Evolutionary conservation across 2,888 invertebrate species (phyloP).

Genomic region (Tuberolachnus salignus): DNA sequence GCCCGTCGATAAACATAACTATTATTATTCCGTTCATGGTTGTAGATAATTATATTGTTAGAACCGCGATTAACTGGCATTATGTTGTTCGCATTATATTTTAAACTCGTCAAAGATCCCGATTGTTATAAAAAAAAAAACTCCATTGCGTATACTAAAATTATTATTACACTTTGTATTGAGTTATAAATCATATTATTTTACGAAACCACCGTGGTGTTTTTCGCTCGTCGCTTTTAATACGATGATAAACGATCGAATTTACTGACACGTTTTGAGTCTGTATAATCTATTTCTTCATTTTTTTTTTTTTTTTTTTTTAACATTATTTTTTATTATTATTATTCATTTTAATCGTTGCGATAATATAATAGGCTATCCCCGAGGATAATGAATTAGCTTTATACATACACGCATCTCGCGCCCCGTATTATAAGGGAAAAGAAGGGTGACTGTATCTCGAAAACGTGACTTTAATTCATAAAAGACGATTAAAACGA

Average conservation of each 20-base stretch:
- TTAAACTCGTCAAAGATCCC: no score
- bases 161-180: no score
- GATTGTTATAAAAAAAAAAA: no score
- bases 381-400: conserved; percentile 43
- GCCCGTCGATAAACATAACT: no score
- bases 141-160: no score
- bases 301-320: neutral
- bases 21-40: no score
- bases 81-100: no score
- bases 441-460: neutral
- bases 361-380: conserved; percentile 26
- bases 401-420: conserved; percentile 42
- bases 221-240: neutral
- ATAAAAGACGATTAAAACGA: conserved; percentile 39
- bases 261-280: conserved; percentile 1
- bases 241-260: conserved; percentile 8
- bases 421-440: neutral
- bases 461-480: conserved; percentile 48
- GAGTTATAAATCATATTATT: neutral
- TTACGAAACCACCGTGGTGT: neutral
- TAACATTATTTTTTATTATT: neutral
- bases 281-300: no score
- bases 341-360: conserved; percentile 30
- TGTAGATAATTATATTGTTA: no score
- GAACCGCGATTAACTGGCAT: no score